A percentile compares a stretch with the other conserved stretches of the same genome.
phyloP scores from a whole-genome alignment of 1,140 invertebrate species.

The Drosophila guanche region DNA sequence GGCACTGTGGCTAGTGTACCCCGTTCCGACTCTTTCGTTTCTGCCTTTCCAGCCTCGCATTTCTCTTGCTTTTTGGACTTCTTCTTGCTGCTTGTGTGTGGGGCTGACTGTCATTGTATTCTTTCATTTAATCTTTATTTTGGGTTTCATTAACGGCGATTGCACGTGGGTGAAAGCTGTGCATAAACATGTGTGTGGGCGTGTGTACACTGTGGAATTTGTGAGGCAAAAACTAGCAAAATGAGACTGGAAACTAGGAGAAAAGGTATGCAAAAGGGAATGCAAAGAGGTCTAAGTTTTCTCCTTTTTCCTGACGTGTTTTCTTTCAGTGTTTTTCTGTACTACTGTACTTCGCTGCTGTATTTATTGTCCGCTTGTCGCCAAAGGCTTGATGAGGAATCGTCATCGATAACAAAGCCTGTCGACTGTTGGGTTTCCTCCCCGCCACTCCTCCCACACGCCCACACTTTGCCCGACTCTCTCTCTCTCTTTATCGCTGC shows the following conservation, averaged over 20 bases:
- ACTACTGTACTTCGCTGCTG: constrained; percentile 3
- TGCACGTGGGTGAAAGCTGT: too few species aligned
- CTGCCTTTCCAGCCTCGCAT: constrained; percentile 25
- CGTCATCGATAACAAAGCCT: constrained; percentile 47
- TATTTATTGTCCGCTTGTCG: constrained; percentile 32
- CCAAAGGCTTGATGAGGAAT: neutral
- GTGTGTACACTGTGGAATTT: neutral
- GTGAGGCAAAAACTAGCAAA: neutral
- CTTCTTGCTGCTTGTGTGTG: too few species aligned
- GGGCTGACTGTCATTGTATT: constrained; percentile 20
- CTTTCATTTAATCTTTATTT: constrained; percentile 24
- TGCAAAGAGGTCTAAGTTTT: too few species aligned
- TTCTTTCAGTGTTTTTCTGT: neutral
- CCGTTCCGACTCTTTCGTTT: neutral
- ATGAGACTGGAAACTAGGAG: too few species aligned
- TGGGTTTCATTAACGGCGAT: constrained; percentile 67
- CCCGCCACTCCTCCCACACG: constrained; percentile 3
- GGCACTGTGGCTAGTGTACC: constrained; percentile 35
- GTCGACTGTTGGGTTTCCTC: constrained; percentile 32
- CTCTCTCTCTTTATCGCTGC: constrained; percentile 14
- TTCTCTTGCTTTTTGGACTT: constrained; percentile 17
- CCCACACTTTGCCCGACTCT: neutral
- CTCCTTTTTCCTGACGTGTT: too few species aligned
- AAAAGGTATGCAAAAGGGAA: too few species aligned
- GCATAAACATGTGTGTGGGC: neutral